Conservation (phyloP, 2,797 vertebrate species). For the Ciconia nigra region DNA sequence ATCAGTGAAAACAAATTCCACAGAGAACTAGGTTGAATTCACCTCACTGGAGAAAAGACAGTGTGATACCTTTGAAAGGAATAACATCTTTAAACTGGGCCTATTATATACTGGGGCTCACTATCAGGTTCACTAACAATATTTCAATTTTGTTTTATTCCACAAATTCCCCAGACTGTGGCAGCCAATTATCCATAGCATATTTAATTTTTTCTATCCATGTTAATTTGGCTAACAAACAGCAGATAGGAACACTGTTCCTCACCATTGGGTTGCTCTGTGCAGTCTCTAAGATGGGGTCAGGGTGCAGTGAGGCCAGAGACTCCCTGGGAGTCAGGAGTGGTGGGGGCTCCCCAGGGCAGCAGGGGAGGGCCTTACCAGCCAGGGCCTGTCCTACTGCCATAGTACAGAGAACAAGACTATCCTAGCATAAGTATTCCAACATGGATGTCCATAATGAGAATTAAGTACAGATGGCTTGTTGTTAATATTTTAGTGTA, state of each 20-base stretch:
- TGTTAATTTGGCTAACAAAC: neutral
- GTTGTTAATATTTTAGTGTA: neutral
- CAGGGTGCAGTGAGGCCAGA: neutral
- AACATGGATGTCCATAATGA: neutral
- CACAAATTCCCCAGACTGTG: neutral
- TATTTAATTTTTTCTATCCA: neutral
- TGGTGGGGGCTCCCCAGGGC: fast-evolving
- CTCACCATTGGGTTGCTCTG: neutral
- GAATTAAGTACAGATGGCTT: neutral
- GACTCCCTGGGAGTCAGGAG: no score
- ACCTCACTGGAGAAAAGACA: neutral
- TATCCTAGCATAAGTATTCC: neutral
- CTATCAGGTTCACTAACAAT: neutral
- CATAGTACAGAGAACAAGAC: neutral
- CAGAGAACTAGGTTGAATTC: neutral
- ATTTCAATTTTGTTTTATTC: neutral
- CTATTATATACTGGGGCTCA: neutral
- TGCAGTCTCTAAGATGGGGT: neutral
- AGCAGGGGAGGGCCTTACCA: neutral
- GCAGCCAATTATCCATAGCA: neutral
- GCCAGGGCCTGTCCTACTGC: neutral
- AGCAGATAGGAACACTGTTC: neutral
- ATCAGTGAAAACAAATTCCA: neutral
- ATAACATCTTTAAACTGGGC: neutral
- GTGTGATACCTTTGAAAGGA: neutral